These are phyloP conservation scores for Agrotis segetum DNA, from an alignment of 2,888 invertebrate genomes.

Conservation along the genomic window DNA sequence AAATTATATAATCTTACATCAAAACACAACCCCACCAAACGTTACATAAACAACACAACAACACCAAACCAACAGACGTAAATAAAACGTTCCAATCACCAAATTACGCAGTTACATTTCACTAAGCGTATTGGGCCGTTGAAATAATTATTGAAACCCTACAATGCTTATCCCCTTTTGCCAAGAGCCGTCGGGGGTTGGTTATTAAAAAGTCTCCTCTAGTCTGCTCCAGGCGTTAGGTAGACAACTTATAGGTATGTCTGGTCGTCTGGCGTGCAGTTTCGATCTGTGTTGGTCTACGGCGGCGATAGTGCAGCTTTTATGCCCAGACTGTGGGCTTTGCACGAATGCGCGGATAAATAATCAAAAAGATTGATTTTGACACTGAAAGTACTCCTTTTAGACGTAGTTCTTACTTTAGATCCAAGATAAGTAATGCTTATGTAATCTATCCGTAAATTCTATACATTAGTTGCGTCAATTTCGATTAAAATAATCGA, in stretches of 20 bases:
- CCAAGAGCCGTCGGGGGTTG: conserved; percentile 48
- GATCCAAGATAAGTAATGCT: no score
- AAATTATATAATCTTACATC: no score
- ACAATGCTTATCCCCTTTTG: conserved; percentile 55
- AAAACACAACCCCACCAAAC: neutral
- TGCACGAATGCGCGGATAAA: neutral
- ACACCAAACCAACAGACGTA: neutral
- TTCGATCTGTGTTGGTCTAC: conserved; percentile 79
- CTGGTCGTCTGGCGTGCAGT: conserved; percentile 76
- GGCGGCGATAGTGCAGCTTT: conserved; percentile 67
- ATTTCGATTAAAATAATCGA: neutral
- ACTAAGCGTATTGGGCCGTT: conserved; percentile 39
- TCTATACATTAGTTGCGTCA: no score
- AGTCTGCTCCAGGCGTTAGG: conserved; percentile 24
- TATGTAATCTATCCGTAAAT: no score
- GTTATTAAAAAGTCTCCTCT: conserved; percentile 65
- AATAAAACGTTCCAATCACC: conserved; percentile 24
- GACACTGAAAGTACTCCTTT: neutral
- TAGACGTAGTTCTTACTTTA: neutral
- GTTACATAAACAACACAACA: neutral
- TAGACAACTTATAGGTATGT: conserved; percentile 58
- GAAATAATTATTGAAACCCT: conserved; percentile 62
- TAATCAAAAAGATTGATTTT: neutral
- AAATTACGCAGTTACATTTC: conserved; percentile 50
- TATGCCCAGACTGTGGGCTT: conserved; percentile 45